Base-by-base conservation (phyloP, 2,888 invertebrate genomes). In the Patella ulyssiponensis region DNA sequence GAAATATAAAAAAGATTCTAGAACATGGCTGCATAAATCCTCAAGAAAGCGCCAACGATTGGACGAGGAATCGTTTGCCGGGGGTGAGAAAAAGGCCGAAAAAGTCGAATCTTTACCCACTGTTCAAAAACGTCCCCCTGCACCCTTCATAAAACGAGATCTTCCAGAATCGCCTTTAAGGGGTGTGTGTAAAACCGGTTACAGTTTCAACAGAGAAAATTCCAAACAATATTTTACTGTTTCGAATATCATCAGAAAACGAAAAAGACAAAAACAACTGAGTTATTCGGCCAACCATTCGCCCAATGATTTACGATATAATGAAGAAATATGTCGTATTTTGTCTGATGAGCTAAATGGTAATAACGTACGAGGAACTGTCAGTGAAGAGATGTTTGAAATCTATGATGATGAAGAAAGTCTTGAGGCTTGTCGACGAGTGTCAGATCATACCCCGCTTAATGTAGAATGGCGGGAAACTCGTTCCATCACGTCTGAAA, bases 11-110 rank as follows among this genome's bases (percentile, higher is more conserved):
- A 78, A 78, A 69, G 78, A 78, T 69, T 74, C 74, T 23, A 58
- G 78, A 20, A 69, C 73, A 64, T 78, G 78, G 78, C 78, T 78
- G 20, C 78, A 78, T 58, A 78, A 78, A 58, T 51, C 73, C 51
- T 70, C 78, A 23, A 69, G 64, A 23, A 64, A 64, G 11, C 56
- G 12, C n/a, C 27, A n/a, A 51, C 56, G n/a, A 14, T 51, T 72
- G 20, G 14, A 51, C 9, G 58, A 69, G n/a, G 51, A 69, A 11
- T 44, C 44, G 17, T 23, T 52, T 69, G 52, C 53, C 69, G 70
- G 54, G 53, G 15, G 20, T 23, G 64, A 64, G 14, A 15, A 23
- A 11, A 23, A 64, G 64, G 11, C 2, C 20, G 64, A 64, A 20
- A 23, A 64, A 11, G 64, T 11, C 23, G 20, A 11, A 23, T 11